phyloP scores from a whole-genome alignment of 2,113 vertebrate genomes.

The cat (Felis catus) region F.catus_Fca126_mat1.0 CM031413.1:4903001-4903500 shows the following conservation, averaged over 20 bases:
- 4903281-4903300: not conserved
- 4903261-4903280: not conserved
- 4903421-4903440: not conserved
- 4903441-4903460: not conserved
- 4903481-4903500: not conserved
- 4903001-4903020: not conserved
- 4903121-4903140: not conserved
- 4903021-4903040: not conserved
- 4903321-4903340: not conserved
- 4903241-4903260: accelerated
- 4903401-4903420: not conserved
- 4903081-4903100: not conserved
- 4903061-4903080: not conserved
- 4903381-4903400: not conserved
- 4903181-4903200: not conserved
- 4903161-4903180: not conserved
- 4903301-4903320: not conserved
- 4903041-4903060: not conserved
- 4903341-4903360: too few relatives aligned
- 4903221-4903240: accelerated
- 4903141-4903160: not conserved
- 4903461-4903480: not conserved
- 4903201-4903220: not conserved
- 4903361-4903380: not conserved
- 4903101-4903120: not conserved